Evolutionary conservation across 2,113 vertebrate species (phyloP).

Genomic region (Cygnus atratus): DNA sequence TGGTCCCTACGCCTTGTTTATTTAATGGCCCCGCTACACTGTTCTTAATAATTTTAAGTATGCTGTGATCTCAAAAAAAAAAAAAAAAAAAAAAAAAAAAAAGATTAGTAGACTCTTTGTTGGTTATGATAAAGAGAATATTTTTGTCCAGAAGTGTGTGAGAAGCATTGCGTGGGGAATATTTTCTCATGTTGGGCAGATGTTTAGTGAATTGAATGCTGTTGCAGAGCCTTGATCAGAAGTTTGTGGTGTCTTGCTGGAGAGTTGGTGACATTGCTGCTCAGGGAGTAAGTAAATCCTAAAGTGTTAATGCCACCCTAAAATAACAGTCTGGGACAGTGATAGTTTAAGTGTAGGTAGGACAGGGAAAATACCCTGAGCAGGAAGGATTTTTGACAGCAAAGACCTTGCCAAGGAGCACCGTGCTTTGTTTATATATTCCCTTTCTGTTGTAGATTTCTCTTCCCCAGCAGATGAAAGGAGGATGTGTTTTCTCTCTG

Average conservation of each 20-base stretch:
- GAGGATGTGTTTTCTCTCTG: not conserved
- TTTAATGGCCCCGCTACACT: not conserved
- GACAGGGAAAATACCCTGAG: not conserved
- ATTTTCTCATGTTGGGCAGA: conserved; percentile 12
- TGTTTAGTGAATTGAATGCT: conserved; percentile 36
- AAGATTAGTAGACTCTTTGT: not conserved
- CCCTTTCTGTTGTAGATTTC: conserved; percentile 46
- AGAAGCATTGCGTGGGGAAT: not conserved
- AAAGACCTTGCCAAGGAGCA: not conserved
- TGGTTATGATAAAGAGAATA: not conserved
- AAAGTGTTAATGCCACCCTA: conserved; percentile 60
- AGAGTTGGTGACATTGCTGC: conserved; percentile 7
- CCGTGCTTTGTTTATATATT: conserved; percentile 52
- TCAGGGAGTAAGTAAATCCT: conserved; percentile 65
- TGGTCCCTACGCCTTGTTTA: not conserved
- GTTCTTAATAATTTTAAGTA: conserved; percentile 20
- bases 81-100: no score
- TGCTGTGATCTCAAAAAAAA: not conserved
- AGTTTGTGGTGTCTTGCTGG: conserved; percentile 28
- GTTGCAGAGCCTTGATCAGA: conserved; percentile 37
- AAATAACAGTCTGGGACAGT: conserved; percentile 49
- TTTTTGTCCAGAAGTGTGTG: not conserved
- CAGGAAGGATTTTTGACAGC: conserved; percentile 33
- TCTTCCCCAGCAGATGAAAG: conserved; percentile 36
- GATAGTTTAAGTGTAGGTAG: conserved; percentile 30